Percentiles rank a stretch among this genome's conserved stretches.
Evolutionary conservation across 2,113 vertebrate species (phyloP).

Genomic region (Scomber japonicus): DNA sequence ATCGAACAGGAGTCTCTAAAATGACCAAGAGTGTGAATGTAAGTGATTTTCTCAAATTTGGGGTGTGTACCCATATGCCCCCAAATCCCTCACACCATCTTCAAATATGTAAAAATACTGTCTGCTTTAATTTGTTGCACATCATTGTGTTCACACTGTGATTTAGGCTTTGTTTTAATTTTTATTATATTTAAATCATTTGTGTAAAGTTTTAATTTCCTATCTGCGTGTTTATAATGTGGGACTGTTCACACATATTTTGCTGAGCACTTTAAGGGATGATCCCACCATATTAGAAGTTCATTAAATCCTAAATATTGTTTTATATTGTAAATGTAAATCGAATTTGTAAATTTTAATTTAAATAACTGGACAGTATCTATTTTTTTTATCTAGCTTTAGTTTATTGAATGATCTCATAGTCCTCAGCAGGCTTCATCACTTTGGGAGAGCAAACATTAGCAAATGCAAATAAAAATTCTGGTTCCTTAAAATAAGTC

Average conservation of each 20-base stretch:
- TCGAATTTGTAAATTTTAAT: neutral
- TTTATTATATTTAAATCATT: conserved; percentile 25
- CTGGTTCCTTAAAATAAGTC: neutral
- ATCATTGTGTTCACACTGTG: neutral
- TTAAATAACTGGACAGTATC: neutral
- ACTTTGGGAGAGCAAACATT: neutral
- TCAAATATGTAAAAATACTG: neutral
- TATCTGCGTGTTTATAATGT: conserved; percentile 1
- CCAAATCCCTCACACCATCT: neutral
- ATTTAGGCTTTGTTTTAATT: neutral
- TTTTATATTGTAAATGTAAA: conserved; percentile 15
- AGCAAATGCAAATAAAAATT: neutral
- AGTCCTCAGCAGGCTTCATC: neutral
- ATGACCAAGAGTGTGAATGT: conserved; percentile 13
- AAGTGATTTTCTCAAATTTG: conserved; percentile 11
- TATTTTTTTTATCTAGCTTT: conserved; percentile 4
- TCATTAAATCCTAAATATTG: neutral
- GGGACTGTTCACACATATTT: neutral
- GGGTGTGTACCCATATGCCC: neutral
- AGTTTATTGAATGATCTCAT: neutral
- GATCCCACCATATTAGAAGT: conserved; percentile 10
- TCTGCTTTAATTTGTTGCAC: conserved; percentile 10
- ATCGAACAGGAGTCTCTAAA: neutral
- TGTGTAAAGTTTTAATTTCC: conserved; percentile 11
- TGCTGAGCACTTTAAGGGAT: neutral